These are phyloP conservation scores for Lordiphosa fenestrarum DNA, from an alignment of 2,888 invertebrate genomes.

Conservation along the genomic window DNA sequence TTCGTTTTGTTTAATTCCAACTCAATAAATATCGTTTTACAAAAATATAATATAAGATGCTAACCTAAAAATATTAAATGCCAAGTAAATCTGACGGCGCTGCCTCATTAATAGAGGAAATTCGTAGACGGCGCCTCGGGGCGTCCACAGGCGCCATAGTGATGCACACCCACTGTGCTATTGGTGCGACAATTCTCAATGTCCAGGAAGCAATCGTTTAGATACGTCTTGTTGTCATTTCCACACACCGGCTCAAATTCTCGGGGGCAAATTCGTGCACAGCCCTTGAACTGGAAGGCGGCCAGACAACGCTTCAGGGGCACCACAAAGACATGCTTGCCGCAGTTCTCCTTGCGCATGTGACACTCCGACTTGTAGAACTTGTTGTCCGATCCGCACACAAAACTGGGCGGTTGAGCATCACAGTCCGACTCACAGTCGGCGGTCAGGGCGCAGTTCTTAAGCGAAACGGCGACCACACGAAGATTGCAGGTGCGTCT, in stretches of 20 bases:
- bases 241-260: constrained; percentile 96
- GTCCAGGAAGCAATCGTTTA: constrained; percentile 94
- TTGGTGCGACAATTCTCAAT: constrained; percentile 94
- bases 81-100: constrained; percentile 47
- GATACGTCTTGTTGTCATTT: constrained; percentile 95
- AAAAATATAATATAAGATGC: constrained; percentile 65
- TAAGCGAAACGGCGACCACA: constrained; percentile 90
- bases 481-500: constrained; percentile 91
- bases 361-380: constrained; percentile 94
- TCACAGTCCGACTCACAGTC: constrained; percentile 85
- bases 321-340: constrained; percentile 94
- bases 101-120: constrained; percentile 86
- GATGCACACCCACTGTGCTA: constrained; percentile 87
- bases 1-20: constrained; percentile 66
- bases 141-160: constrained; percentile 92
- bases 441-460: constrained; percentile 92
- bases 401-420: constrained; percentile 86
- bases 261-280: constrained; percentile 91
- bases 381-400: constrained; percentile 94
- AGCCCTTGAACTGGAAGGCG: constrained; percentile 92
- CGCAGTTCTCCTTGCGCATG: constrained; percentile 95
- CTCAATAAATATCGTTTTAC: constrained; percentile 69
- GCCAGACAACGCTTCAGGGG: constrained; percentile 92
- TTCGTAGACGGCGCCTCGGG: constrained; percentile 93
- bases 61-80: constrained; percentile 71